These are phyloP conservation scores for Champsocephalus gunnari DNA, from an alignment of 2,797 vertebrate genomes.

Conservation along the genomic window DNA sequence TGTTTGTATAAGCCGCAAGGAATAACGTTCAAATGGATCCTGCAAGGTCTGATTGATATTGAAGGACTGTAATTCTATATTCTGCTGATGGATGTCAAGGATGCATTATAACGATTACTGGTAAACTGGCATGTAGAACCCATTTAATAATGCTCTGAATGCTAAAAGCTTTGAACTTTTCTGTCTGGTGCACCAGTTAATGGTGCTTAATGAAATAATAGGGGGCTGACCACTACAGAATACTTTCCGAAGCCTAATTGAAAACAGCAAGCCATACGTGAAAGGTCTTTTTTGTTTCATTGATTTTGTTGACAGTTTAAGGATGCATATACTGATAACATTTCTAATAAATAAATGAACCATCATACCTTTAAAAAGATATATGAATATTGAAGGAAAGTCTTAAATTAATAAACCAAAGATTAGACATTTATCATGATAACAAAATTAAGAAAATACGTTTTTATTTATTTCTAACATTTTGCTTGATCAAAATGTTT, in stretches of 20 bases:
- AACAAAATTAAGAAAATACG: not conserved
- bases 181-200: slow-evolving; percentile 54
- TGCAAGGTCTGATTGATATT: slow-evolving; percentile 46
- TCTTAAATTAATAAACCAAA: not conserved
- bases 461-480: not conserved
- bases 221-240: slow-evolving; percentile 57
- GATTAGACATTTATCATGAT: not conserved
- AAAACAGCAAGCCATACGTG: slow-evolving; percentile 33
- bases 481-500: not conserved
- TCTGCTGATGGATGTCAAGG: slow-evolving; percentile 63
- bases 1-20: slow-evolving; percentile 36
- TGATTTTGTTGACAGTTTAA: not conserved
- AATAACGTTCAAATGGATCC: slow-evolving; percentile 48
- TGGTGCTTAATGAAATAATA: slow-evolving; percentile 75
- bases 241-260: slow-evolving; percentile 41
- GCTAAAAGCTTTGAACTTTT: slow-evolving; percentile 78
- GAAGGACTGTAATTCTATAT: slow-evolving; percentile 62
- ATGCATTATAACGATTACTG: slow-evolving; percentile 64
- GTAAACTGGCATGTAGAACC: slow-evolving; percentile 66
- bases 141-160: slow-evolving; percentile 68
- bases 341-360: not conserved
- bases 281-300: slow-evolving; percentile 24
- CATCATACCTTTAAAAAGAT: not conserved
- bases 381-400: not conserved
- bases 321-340: not conserved